Base-by-base conservation (phyloP, 2,888 invertebrate genomes). In the Pimpla rufipes region DNA sequence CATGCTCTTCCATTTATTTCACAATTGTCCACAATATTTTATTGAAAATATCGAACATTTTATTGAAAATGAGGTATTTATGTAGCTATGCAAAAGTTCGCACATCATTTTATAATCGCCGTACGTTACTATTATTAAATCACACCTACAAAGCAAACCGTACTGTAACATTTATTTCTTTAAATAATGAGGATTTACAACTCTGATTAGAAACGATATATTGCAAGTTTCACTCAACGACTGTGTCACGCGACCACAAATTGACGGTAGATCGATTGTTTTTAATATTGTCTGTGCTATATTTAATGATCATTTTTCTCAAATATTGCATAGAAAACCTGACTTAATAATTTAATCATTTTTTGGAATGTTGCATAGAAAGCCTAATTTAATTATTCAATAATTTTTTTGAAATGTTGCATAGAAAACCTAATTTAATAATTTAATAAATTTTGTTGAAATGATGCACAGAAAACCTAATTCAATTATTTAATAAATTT, bases 341-440 rank as follows among this genome's bases (percentile, higher is more conserved):
- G n/a, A 42, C 1, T 11, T 5, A 42, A 42, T 42, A 42, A 42
- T 5, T 42, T 2, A 42, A 42, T 42, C 2, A 29, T 29, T 29
- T 29, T 29, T 29, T 8, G 40, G 45, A 74, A 57, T 55, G 11
- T 3, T 8, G 29, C 29, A 29, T 29, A 29, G 29, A 21, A 37
- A 81, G 86, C 92, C 91, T 91, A 42, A 42, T 5, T 11, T 5
- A 42, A 42, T 42, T 5, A 42, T 5, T 42, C 3, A 42, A 42
- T 42, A 29, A 29, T 29, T 29, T 29, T 29, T 29, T 8, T 40
- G 68, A 55, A 74, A 57, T 55, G 11, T 3, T 8, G 29, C 29
- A 29, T 29, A 29, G 29, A 21, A 37, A 81, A 86, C 92, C 91
- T 91, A 42, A 42, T 5, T 11, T 5, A 42, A 42, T 42, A 42